Evolutionary conservation across 2,888 invertebrate species (phyloP).

Genomic region (Stictocephala bisonia): DNA sequence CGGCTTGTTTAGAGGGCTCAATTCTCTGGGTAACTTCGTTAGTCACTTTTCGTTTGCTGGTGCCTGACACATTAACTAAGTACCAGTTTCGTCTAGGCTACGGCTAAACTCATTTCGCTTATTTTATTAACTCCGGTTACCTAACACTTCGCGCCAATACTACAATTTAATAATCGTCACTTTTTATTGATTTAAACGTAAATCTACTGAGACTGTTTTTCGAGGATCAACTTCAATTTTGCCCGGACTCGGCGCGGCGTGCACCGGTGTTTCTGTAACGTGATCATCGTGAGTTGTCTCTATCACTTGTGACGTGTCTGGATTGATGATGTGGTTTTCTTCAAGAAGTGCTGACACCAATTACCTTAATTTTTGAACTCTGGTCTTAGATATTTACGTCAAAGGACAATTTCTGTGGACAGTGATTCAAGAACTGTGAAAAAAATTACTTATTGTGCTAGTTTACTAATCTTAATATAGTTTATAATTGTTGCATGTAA

Average conservation of each 20-base stretch:
- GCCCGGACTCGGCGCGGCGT: conserved; percentile 6
- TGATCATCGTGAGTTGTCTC: conserved; percentile 6
- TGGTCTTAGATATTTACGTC: too few relatives aligned
- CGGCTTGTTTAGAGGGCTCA: conserved; percentile 52
- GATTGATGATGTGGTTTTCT: conserved; percentile 20
- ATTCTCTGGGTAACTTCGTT: conserved; percentile 69
- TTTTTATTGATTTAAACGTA: conserved; percentile 31
- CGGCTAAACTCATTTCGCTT: conserved; percentile 50
- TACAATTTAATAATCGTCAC: conserved; percentile 50
- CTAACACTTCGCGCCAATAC: conserved; percentile 42
- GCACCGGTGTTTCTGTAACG: neutral
- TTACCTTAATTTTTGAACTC: too few relatives aligned
- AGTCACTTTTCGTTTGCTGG: conserved; percentile 74
- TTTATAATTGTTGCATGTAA: too few relatives aligned
- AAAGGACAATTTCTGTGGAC: too few relatives aligned
- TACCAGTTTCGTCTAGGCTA: conserved; percentile 48
- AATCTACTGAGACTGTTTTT: conserved; percentile 29
- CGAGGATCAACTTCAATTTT: neutral
- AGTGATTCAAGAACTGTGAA: too few relatives aligned
- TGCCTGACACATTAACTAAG: conserved; percentile 65
- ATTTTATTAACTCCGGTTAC: conserved; percentile 50
- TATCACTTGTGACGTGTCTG: conserved; percentile 17
- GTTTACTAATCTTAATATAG: too few relatives aligned
- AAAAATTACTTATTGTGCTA: too few relatives aligned
- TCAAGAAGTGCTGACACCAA: too few relatives aligned